These are phyloP conservation scores for Ophion ellenae DNA, from an alignment of 2,888 invertebrate species.

Conservation along the genomic window DNA sequence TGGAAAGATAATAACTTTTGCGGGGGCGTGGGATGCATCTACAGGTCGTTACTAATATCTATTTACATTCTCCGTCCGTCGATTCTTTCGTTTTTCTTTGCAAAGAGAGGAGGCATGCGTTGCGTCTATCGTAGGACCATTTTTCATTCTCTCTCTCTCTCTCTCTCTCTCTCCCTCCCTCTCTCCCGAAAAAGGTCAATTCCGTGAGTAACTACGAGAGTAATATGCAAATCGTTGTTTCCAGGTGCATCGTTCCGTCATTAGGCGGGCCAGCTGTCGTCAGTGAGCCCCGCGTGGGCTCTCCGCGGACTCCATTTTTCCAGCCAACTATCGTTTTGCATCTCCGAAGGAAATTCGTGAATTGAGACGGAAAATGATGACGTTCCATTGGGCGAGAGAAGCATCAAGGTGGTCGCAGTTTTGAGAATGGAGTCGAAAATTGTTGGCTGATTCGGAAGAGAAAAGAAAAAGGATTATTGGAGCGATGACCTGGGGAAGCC, in stretches of 20 bases:
- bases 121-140: constrained; percentile 3
- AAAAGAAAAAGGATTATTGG: too few relatives aligned
- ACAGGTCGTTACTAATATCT: constrained; percentile 70
- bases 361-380: too few relatives aligned
- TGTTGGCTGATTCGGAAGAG: too few relatives aligned
- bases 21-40: constrained; percentile 66
- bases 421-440: too few relatives aligned
- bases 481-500: too few relatives aligned
- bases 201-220: constrained; percentile 16
- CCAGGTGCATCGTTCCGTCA: constrained; percentile 39
- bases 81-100: constrained; percentile 15
- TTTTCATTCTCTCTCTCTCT: neutral
- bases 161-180: neutral
- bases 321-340: too few relatives aligned
- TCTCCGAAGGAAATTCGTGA: too few relatives aligned
- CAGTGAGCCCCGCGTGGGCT: too few relatives aligned
- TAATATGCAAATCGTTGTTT: constrained; percentile 31
- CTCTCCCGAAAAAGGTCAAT: neutral
- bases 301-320: too few relatives aligned
- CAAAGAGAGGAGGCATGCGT: constrained; percentile 45
- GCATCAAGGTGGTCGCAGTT: too few relatives aligned
- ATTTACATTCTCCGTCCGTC: constrained; percentile 63
- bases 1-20: constrained; percentile 69
- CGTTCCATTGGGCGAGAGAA: too few relatives aligned
- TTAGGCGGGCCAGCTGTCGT: constrained; percentile 30